Evolutionary conservation across 2,113 vertebrate species (phyloP).

Genomic region (Antigone vipio): DNA sequence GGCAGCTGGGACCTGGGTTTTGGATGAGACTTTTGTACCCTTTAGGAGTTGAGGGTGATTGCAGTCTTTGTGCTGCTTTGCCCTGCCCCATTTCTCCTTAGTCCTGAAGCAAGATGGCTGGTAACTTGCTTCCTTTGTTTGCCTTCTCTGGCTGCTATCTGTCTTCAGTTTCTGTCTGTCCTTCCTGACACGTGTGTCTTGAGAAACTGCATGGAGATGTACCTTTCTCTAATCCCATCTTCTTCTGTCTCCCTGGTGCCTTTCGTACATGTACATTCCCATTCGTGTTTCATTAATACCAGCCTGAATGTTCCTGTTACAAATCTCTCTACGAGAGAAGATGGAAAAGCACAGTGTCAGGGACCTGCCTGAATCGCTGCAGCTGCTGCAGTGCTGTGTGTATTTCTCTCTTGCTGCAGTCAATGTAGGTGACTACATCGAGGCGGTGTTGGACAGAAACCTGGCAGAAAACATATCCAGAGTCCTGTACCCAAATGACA

Average conservation of each 20-base stretch:
- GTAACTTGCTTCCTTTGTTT: background rate
- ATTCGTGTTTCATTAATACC: background rate
- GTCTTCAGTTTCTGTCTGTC: background rate
- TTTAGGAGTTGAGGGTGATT: background rate
- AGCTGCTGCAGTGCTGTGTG: background rate
- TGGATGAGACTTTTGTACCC: background rate
- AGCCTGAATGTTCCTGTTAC: background rate
- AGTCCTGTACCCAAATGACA: constrained; percentile 88
- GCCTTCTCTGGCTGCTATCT: background rate
- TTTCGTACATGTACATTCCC: background rate
- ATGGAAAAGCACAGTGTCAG: background rate
- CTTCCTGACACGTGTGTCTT: background rate
- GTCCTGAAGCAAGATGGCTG: background rate
- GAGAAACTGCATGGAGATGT: background rate
- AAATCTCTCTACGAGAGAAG: background rate
- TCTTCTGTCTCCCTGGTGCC: background rate
- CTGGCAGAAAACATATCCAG: constrained; percentile 90
- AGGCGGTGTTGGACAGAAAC: constrained; percentile 87
- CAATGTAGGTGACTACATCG: constrained; percentile 86
- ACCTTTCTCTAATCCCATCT: background rate
- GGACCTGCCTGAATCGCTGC: background rate
- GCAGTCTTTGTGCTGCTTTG: background rate
- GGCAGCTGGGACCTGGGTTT: background rate
- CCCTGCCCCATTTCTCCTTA: background rate
- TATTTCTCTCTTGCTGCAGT: constrained; percentile 66